Percentiles rank a stretch among this genome's conserved stretches.
Evolutionary conservation across 2,113 vertebrate genomes (phyloP).

Genomic region (Carlito syrichta): DNA sequence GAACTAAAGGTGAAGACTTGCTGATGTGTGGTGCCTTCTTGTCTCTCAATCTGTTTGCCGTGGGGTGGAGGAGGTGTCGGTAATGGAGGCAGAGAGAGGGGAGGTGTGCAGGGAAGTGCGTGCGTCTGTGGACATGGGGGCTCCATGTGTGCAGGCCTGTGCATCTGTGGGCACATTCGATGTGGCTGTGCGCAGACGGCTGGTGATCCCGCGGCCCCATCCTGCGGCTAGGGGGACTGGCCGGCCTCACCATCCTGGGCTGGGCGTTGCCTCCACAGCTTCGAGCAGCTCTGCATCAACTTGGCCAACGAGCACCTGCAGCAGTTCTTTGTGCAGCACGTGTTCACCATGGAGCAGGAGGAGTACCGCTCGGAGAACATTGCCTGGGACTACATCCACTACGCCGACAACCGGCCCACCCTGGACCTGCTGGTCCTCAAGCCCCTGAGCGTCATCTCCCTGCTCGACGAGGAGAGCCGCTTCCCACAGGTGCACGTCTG

Average conservation of each 20-base stretch:
- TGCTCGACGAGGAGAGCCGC: constrained; percentile 96
- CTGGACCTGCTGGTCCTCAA: constrained; percentile 90
- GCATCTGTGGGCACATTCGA: fast-evolving
- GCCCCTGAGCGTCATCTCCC: constrained; percentile 92
- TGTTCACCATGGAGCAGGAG: constrained; percentile 96
- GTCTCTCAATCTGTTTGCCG: neutral
- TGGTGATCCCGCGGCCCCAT: neutral
- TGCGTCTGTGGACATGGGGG: fast-evolving
- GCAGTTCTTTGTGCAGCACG: constrained; percentile 94
- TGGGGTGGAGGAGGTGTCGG: neutral
- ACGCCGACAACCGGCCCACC: constrained; percentile 88
- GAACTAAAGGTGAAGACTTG: neutral
- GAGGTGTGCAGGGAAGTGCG: neutral
- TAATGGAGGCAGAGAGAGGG: fast-evolving
- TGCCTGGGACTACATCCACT: constrained; percentile 89
- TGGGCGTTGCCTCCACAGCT: constrained; percentile 81
- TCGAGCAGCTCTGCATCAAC: constrained; percentile 99
- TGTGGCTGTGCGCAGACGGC: neutral
- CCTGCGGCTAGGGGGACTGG: fast-evolving
- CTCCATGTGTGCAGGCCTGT: fast-evolving
- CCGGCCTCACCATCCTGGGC: neutral
- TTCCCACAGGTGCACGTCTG: constrained; percentile 90
- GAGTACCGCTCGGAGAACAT: constrained; percentile 91
- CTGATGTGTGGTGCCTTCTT: neutral
- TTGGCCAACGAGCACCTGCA: constrained; percentile 97